These are phyloP conservation scores for Drosophila gaucha DNA, from an alignment of 2,888 invertebrate species.

Conservation along the genomic window DNA sequence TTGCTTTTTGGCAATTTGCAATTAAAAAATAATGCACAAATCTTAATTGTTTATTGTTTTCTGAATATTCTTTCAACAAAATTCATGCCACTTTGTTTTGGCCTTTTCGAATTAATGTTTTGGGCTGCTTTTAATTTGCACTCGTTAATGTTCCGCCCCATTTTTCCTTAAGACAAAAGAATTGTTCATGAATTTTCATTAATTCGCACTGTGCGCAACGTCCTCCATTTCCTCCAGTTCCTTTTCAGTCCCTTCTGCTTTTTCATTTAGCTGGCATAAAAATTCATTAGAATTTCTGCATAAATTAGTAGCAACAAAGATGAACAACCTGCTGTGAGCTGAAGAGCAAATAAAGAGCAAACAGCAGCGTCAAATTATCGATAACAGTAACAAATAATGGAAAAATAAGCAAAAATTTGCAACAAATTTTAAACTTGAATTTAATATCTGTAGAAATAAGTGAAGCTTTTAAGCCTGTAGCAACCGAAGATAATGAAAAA, in stretches of 20 bases:
- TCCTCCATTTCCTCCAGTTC: neutral
- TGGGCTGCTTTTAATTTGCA: slow-evolving; percentile 67
- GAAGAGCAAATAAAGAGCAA: neutral
- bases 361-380: slow-evolving; percentile 3
- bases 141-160: slow-evolving; percentile 48
- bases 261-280: slow-evolving; percentile 48
- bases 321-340: slow-evolving; percentile 12
- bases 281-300: slow-evolving; percentile 75
- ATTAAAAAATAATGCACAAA: slow-evolving; percentile 59
- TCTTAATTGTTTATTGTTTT: slow-evolving; percentile 71
- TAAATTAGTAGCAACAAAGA: slow-evolving; percentile 56
- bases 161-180: slow-evolving; percentile 29
- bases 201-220: slow-evolving; percentile 46
- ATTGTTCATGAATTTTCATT: slow-evolving; percentile 76
- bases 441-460: neutral
- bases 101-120: slow-evolving; percentile 36
- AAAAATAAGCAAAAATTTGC: neutral
- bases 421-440: neutral
- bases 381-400: slow-evolving; percentile 10
- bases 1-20: slow-evolving; percentile 57
- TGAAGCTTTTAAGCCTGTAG: neutral
- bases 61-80: slow-evolving; percentile 42
- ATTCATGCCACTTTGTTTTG: slow-evolving; percentile 8
- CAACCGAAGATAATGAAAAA: neutral
- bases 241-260: neutral